Base-by-base conservation (phyloP, 1,140 invertebrate genomes). In the Manduca sexta region DNA sequence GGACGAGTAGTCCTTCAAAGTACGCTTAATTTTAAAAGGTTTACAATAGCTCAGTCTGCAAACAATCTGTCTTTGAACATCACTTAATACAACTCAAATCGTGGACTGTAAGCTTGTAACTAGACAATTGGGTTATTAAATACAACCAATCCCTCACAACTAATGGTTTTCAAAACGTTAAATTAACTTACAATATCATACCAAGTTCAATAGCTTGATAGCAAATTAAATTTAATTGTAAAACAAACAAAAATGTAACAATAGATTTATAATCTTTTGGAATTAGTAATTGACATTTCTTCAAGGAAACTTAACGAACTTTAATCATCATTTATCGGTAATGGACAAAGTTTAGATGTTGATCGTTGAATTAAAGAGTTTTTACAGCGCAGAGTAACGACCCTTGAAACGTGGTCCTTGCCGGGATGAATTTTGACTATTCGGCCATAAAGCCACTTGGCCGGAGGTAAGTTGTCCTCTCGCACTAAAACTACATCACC, bases 401-500 rank as follows among this genome's bases (percentile, higher is more conserved):
- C 52, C 10, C 52, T 29, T 3, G 49, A 49, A 1, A 60, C 21
- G 26, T 49, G 44, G 54, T 60, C 52, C 1, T 38, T 31, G 3
- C 52, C 52, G 0, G 58, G 31, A 40, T 60, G 58, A 16, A 45
- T 52, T 14, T 46, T 8, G 16, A 39, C 35, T 3, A 60, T 29
- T 21, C 33, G 17, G 13, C 58, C 58, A 15, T 49, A 45, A 5
- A 56, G 14, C 49, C 58, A 60, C 1, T 31, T 34, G 17, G 31
- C 21, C 11, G 52, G 58, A n/a, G 58, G 49, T 15, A 56, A 26
- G 14, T 53, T 31, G 17, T 52, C 39, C 8, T 60, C 57, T 39
- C 42, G 52, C 12, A 60, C 26, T 37, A 56, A 11, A 8, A 60
- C 49, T 8, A 60, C 30, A 40, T 56, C 54, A n/a, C 38, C 46